Conservation (phyloP, 1,140 invertebrate species). For the Drosophila lowei region DNA sequence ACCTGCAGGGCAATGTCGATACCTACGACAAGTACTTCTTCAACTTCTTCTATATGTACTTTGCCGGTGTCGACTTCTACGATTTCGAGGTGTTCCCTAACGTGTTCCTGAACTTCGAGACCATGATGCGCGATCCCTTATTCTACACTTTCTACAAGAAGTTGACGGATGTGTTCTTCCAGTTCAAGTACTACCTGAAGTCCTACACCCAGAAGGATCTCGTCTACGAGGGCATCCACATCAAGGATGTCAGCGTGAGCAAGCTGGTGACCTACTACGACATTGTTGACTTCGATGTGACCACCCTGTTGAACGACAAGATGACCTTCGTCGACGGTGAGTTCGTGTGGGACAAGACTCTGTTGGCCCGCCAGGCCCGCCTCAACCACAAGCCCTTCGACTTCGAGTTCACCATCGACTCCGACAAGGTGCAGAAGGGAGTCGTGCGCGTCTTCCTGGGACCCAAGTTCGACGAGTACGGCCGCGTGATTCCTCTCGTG, state of each 20-base stretch:
- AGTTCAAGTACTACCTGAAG: slow-evolving; percentile 84
- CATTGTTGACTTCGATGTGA: slow-evolving; percentile 87
- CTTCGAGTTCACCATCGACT: slow-evolving; percentile 84
- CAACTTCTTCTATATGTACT: slow-evolving; percentile 85
- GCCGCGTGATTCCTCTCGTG: slow-evolving; percentile 85
- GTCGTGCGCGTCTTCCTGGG: slow-evolving; percentile 85
- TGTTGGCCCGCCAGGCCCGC: slow-evolving; percentile 82
- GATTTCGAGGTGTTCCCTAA: slow-evolving; percentile 75
- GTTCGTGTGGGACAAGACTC: slow-evolving; percentile 70
- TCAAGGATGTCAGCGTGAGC: slow-evolving; percentile 86
- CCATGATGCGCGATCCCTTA: slow-evolving; percentile 87
- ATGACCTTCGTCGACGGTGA: slow-evolving; percentile 71
- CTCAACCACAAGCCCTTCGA: slow-evolving; percentile 88
- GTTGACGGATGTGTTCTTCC: slow-evolving; percentile 84
- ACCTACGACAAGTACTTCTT: slow-evolving; percentile 86
- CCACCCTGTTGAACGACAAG: slow-evolving; percentile 85
- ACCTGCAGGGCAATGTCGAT: slow-evolving; percentile 87
- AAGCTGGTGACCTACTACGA: slow-evolving; percentile 89
- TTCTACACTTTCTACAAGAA: slow-evolving; percentile 87
- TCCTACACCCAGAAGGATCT: slow-evolving; percentile 86
- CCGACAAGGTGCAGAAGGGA: slow-evolving; percentile 83
- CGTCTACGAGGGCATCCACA: slow-evolving; percentile 85
- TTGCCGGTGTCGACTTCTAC: slow-evolving; percentile 73
- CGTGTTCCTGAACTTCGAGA: slow-evolving; percentile 84
- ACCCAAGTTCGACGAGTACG: slow-evolving; percentile 85